Percentiles rank a stretch among this genome's conserved stretches.
Evolutionary conservation across 2,888 invertebrate species (phyloP).

Genomic region (Drosophila rellima): DNA sequence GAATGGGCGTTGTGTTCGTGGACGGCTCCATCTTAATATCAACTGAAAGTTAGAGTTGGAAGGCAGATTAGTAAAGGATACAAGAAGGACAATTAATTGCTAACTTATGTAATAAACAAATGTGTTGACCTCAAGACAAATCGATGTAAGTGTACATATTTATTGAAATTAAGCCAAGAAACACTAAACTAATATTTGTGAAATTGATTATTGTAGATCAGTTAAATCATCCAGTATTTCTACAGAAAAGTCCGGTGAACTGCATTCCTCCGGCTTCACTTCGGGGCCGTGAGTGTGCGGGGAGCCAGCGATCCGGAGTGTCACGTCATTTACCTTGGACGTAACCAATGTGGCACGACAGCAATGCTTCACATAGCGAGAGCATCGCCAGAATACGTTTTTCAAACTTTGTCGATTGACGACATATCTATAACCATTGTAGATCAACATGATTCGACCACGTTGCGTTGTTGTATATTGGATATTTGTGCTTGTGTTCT

Average conservation of each 20-base stretch:
- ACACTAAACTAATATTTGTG: conserved; percentile 29
- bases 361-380: conserved; percentile 85
- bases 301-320: conserved; percentile 83
- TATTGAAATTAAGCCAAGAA: conserved; percentile 41
- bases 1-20: conserved; percentile 29
- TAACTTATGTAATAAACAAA: conserved; percentile 29
- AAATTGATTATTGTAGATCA: conserved; percentile 57
- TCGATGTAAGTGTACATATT: conserved; percentile 39
- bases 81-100: neutral
- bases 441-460: conserved; percentile 85
- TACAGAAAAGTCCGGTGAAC: conserved; percentile 76
- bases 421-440: conserved; percentile 85
- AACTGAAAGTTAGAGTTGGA: conserved; percentile 49
- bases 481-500: conserved; percentile 78
- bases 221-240: conserved; percentile 82
- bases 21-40: conserved; percentile 60
- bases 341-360: conserved; percentile 85
- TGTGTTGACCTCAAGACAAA: conserved; percentile 4
- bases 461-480: conserved; percentile 85
- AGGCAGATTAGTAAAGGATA: conserved; percentile 37
- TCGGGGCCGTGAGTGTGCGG: conserved; percentile 85
- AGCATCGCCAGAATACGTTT: conserved; percentile 86
- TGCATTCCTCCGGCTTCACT: conserved; percentile 73
- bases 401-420: conserved; percentile 85
- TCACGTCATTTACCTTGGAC: conserved; percentile 83